Conservation (phyloP, 2,888 invertebrate species). For the Diarsia dahlii region DNA sequence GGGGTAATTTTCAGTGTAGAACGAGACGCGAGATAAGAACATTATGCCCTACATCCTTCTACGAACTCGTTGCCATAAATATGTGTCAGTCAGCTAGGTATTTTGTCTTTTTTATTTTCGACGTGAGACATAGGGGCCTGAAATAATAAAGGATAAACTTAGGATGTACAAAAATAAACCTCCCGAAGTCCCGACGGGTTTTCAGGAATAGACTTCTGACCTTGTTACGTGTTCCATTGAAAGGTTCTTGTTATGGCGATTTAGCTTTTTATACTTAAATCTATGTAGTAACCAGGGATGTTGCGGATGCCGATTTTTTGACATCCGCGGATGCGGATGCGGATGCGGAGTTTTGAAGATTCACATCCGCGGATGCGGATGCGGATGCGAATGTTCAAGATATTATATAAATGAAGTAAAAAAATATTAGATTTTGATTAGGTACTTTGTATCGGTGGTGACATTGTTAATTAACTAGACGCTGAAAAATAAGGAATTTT, state of each 20-base stretch:
- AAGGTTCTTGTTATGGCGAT: constrained; percentile 27
- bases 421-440: no score
- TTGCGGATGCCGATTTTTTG: no score
- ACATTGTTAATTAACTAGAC: no score
- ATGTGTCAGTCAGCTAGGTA: constrained; percentile 13
- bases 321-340: no score
- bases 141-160: constrained; percentile 10
- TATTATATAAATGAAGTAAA: no score
- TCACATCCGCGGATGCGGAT: no score
- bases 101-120: constrained; percentile 27
- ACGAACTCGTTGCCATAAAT: constrained; percentile 21
- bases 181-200: constrained; percentile 1
- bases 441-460: no score
- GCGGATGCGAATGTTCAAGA: no score
- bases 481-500: no score
- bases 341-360: no score
- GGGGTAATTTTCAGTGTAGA: constrained; percentile 40
- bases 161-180: constrained; percentile 36
- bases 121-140: constrained; percentile 4
- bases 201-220: constrained; percentile 12
- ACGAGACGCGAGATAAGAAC: constrained; percentile 46
- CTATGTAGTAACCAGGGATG: constrained; percentile 14
- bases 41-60: constrained; percentile 36
- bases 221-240: constrained; percentile 15
- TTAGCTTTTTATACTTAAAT: constrained; percentile 32